A percentile compares a stretch with the other conserved stretches of the same genome.
Evolutionary conservation across 2,797 vertebrate species (phyloP).

Genomic region (Otus scops): DNA sequence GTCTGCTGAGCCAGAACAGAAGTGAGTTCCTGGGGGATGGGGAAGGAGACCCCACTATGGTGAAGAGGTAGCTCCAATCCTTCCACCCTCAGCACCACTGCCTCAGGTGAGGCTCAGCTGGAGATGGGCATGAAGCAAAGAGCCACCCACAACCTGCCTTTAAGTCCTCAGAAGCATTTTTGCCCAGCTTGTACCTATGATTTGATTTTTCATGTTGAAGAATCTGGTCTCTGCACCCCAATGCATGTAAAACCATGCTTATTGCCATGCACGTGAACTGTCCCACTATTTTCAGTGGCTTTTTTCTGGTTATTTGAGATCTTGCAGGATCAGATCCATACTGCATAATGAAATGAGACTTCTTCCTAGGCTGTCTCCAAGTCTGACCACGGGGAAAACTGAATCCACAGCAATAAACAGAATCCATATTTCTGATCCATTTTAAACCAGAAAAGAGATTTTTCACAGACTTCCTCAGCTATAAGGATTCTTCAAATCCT

Average conservation of each 20-base stretch:
- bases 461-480: background rate
- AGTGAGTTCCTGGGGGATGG: background rate
- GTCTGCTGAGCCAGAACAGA: background rate
- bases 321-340: background rate
- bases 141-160: background rate
- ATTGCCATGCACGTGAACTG: background rate
- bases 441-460: conserved; percentile 23
- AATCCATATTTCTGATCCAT: background rate
- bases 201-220: background rate
- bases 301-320: background rate
- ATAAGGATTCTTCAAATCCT: conserved; percentile 19
- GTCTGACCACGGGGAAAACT: background rate
- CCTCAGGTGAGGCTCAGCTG: fast-evolving
- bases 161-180: background rate
- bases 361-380: background rate
- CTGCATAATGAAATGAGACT: background rate
- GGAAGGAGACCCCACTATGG: background rate
- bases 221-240: background rate
- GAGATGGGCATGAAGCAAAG: background rate
- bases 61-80: background rate
- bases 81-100: background rate
- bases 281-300: background rate
- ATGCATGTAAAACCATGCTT: fast-evolving
- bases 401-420: background rate
- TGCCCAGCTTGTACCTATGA: background rate